Conservation (phyloP, 1,140 invertebrate species). For the Scaptodrosophila lebanonensis region DNA sequence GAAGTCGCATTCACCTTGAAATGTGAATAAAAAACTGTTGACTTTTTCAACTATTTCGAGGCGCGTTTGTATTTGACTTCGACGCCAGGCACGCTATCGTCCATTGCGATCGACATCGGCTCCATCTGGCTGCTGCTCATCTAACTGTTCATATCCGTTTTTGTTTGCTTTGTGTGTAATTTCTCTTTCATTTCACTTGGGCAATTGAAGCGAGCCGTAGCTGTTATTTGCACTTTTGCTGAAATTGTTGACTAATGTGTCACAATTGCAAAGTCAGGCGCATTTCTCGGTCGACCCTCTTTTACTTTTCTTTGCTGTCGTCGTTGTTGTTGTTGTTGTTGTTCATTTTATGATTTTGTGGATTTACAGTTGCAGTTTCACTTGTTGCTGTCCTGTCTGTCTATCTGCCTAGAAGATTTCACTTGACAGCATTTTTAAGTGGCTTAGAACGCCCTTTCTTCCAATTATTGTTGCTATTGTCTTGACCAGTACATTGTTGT, state of each 20-base stretch:
- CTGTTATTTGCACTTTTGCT: conserved; percentile 75
- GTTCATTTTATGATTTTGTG: conserved; percentile 15
- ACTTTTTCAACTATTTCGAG: conserved; percentile 17
- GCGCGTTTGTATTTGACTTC: conserved; percentile 22
- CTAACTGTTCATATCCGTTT: conserved; percentile 60
- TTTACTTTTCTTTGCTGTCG: background rate
- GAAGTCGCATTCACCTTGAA: conserved; percentile 66
- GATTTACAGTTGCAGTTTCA: too few species aligned
- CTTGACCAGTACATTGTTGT: conserved; percentile 39
- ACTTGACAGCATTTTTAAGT: too few species aligned
- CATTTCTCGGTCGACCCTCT: too few species aligned
- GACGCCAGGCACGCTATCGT: conserved; percentile 12
- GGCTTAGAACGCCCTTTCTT: too few species aligned
- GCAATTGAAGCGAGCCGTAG: conserved; percentile 69
- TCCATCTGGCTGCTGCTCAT: conserved; percentile 40
- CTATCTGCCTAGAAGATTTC: too few species aligned
- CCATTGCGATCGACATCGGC: background rate
- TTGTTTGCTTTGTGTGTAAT: conserved; percentile 70
- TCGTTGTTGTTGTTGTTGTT: conserved; percentile 6
- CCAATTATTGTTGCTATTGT: conserved; percentile 1
- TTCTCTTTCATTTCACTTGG: conserved; percentile 76
- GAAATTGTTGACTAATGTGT: conserved; percentile 76
- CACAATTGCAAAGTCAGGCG: conserved; percentile 70
- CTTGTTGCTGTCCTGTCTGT: too few species aligned
- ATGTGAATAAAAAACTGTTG: conserved; percentile 31